Percentiles rank a stretch among this genome's conserved stretches.
phyloP scores from a whole-genome alignment of 2,888 invertebrate genomes.

The Amiota communis region DNA sequence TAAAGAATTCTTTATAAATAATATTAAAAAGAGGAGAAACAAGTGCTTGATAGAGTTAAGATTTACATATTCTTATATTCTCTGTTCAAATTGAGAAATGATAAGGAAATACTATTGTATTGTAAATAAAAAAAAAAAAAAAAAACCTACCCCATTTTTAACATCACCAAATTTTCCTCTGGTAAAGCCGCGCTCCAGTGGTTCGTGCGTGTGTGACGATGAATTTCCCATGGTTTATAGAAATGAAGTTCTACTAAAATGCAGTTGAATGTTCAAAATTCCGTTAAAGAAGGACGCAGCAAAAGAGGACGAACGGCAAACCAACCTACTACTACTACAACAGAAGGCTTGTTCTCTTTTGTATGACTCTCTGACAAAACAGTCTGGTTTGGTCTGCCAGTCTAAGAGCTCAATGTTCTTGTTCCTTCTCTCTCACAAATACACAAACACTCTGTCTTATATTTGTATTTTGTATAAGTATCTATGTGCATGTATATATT shows the following conservation, averaged over 20 bases:
- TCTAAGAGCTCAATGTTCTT: neutral
- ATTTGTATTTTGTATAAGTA: constrained; percentile 27
- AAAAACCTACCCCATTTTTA: constrained; percentile 73
- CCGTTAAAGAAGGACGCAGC: neutral
- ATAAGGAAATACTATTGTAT: neutral
- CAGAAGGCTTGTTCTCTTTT: neutral
- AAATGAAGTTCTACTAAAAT: too few species aligned
- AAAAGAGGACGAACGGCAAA: neutral
- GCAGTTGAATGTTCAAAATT: too few species aligned
- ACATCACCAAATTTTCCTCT: constrained; percentile 74
- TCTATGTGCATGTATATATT: constrained; percentile 18
- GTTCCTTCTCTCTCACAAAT: neutral
- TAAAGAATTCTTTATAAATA: neutral
- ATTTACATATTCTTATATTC: neutral
- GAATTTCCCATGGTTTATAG: constrained; percentile 83
- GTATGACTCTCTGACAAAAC: neutral
- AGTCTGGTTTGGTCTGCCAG: neutral
- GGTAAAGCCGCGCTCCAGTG: constrained; percentile 80
- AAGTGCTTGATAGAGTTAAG: constrained; percentile 55
- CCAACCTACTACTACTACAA: neutral
- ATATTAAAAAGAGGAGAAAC: constrained; percentile 52
- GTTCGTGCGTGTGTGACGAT: constrained; percentile 87
- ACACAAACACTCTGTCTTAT: neutral
- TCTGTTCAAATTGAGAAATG: neutral
- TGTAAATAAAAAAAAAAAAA: neutral